Evolutionary conservation across 2,113 vertebrate species (phyloP), one percentile per base, ranked within the genome.

Genomic region (Apteryx mantelli): DNA sequence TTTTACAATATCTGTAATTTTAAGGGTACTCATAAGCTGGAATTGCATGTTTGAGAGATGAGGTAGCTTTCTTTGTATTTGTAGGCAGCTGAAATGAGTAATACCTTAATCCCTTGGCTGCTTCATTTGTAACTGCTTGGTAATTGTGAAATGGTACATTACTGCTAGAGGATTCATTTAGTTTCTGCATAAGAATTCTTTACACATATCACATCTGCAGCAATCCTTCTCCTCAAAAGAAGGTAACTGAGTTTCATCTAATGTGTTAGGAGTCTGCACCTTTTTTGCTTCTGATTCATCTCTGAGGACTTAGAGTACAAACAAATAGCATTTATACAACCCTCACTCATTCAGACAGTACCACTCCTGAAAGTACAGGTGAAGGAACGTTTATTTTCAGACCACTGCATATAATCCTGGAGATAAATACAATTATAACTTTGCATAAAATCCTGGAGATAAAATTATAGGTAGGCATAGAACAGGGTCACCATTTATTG

Each of bases 31-130:
- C 70, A 69, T 46, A 60, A 74, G 70, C 80, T 88, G 44, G 61
- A 95, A 92, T 77, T 86, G 66, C 93, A 71, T 94, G 34, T 64
- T 74, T 86, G 74, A 96, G 96, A 97, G 64, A 82, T 61, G 90
- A 94, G 73, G 85, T 88, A 95, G 74, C 66, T 94, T 89, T 58
- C 93, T 93, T 73, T 93, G 40, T 92, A 89, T 36, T 91, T 63
- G 84, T 58, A 82, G 69, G 28, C 93, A 98, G 94, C 65, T 96
- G 74, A 96, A 98, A 97, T 95, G 95, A 97, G 55, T 97, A 95
- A 94, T 91, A 87, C 77, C 70, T 91, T 93, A 96, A 97, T 95
- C 73, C 89, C 66, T 75, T 56, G 66, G 88, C 79, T 79, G 86
- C 89, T 95, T 86, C 69, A 94, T 97, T 97, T 98, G 86, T 88